Evolutionary conservation across 2,797 vertebrate species (phyloP), one percentile per base, ranked within the genome.

Genomic region (Spheniscus humboldti): DNA sequence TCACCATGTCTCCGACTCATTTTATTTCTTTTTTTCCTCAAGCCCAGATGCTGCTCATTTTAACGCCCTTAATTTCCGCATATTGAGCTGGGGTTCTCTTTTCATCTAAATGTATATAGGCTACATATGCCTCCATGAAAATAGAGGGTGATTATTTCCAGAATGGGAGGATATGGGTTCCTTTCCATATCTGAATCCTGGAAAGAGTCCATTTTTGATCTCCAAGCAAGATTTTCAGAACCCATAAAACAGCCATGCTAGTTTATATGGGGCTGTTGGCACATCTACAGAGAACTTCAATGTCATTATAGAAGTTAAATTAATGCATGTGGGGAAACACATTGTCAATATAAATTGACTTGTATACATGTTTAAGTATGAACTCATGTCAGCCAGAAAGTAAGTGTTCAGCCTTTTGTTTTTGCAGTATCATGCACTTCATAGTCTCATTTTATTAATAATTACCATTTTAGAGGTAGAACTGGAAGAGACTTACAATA

Each of bases 1-100:
- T 98, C 96, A 96, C 96, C 92, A 93, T 94, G 90, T 82, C 92
- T 97, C 92, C 68, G 75, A 96, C 97, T 96, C 55, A 91, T 97
- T 97, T 97, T 92, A 94, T 96, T 94, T 84, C 82, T 97, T 97
- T 97, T 98, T 98, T 75, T 92, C 93, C 91, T 96, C 93, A 97
- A 87, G 96, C 95, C 88, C 96, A 97, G 95, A 97, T 97, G 97
- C 86, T 95, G 90, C 94, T 96, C 88, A 92, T 96, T 96, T 95
- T 96, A 94, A 59, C 3, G 2, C 71, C 30, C 56, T 84, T 86
- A 82, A 89, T 94, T 96, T 96, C 83, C 9, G 41, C 85, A 81
- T 92, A 89, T 43, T 90, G 93, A 87, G 76, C 75, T 90, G 15
- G 62, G 67, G 74, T 94, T 91, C n/a, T 63, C 62, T 93, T 39